Conservation (phyloP, 2,797 vertebrate genomes). For the Phoxinus dragarum region DNA sequence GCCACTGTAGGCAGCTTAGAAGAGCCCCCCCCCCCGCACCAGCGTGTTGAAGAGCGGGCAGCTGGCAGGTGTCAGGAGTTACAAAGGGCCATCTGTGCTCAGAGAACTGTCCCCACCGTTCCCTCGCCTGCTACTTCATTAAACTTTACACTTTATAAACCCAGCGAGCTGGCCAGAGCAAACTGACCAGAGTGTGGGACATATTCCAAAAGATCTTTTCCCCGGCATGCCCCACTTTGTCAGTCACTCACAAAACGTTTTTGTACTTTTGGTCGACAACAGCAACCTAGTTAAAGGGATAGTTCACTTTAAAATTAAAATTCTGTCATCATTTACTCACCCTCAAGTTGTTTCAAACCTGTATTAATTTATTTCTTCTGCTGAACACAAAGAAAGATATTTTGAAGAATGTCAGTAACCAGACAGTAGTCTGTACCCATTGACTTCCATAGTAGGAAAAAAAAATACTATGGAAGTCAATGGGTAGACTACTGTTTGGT, state of each 20-base stretch:
- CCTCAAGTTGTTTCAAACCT: too few relatives aligned
- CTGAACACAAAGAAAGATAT: too few relatives aligned
- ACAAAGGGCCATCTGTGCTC: conserved; percentile 99
- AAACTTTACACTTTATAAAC: conserved; percentile 83
- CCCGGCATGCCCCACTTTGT: conserved; percentile 43
- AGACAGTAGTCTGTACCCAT: too few relatives aligned
- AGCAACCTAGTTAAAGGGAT: conserved; percentile 7
- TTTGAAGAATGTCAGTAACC: too few relatives aligned
- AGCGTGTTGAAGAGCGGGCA: conserved; percentile 80
- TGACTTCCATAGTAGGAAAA: too few relatives aligned
- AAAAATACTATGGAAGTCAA: too few relatives aligned
- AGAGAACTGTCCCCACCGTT: conserved; percentile 83
- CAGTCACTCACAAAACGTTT: conserved; percentile 19
- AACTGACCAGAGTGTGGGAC: conserved; percentile 72
- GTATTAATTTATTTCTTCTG: too few relatives aligned
- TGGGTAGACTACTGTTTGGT: too few relatives aligned
- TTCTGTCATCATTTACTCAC: too few relatives aligned
- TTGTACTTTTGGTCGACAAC: conserved; percentile 12
- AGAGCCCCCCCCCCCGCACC: conserved; percentile 78
- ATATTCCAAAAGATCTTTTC: conserved; percentile 51
- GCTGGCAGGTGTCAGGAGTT: conserved; percentile 98
- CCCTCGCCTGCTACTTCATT: conserved; percentile 85
- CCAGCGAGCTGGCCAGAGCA: conserved; percentile 68
- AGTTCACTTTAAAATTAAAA: too few relatives aligned
- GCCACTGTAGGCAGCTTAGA: conserved; percentile 81